These are phyloP conservation scores for Leuciscus idus DNA, from an alignment of 2,113 vertebrate genomes.

Conservation along the genomic window DNA sequence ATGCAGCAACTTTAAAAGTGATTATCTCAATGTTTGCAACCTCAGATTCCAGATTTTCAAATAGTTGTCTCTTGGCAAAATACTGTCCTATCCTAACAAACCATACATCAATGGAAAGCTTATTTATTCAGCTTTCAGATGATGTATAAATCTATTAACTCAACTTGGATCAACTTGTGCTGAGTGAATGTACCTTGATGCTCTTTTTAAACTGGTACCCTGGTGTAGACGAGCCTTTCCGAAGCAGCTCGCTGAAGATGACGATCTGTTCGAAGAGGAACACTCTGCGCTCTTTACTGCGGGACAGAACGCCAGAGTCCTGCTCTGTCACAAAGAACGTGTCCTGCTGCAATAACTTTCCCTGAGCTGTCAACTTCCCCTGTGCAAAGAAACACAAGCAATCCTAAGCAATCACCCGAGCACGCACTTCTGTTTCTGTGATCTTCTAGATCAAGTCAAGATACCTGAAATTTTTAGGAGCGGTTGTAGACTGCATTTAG, in stretches of 20 bases:
- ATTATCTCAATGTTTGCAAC: too few relatives aligned
- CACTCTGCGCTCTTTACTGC: conserved; percentile 93
- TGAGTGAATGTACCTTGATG: conserved; percentile 87
- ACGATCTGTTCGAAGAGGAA: conserved; percentile 99
- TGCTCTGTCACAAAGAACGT: conserved; percentile 96
- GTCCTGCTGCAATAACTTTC: conserved; percentile 97
- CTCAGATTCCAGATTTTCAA: too few relatives aligned
- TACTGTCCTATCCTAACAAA: too few relatives aligned
- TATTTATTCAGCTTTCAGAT: too few relatives aligned
- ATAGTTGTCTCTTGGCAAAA: too few relatives aligned
- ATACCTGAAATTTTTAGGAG: background rate
- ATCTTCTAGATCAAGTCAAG: background rate
- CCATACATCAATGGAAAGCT: too few relatives aligned
- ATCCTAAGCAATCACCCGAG: background rate
- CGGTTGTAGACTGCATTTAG: too few relatives aligned
- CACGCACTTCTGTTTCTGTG: background rate
- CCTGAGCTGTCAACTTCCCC: conserved; percentile 96
- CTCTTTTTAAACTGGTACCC: conserved; percentile 97
- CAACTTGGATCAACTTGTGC: too few relatives aligned
- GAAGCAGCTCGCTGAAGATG: conserved; percentile 96
- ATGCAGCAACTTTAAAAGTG: too few relatives aligned
- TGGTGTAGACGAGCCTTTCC: conserved; percentile 92
- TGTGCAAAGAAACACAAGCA: conserved; percentile 60
- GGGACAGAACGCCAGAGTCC: conserved; percentile 89
- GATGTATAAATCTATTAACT: background rate